Percentiles rank a stretch among this genome's conserved stretches.
phyloP scores from a whole-genome alignment of 2,113 vertebrate species.

The Tyrannus savana region DNA sequence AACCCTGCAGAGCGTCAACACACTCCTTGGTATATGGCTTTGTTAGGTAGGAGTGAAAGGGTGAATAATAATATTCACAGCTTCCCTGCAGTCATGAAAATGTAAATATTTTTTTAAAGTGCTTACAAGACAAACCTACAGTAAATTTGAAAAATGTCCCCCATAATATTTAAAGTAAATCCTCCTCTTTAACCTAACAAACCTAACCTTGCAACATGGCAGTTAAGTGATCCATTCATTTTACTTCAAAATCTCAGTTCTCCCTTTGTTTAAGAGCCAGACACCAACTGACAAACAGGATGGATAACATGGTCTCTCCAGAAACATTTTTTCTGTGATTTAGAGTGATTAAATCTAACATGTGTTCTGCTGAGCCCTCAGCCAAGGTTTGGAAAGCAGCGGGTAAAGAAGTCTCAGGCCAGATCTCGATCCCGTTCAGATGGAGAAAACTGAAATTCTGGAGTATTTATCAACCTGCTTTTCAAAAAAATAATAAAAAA shows the following conservation, averaged over 20 bases:
- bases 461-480: background rate
- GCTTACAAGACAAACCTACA: constrained; percentile 72
- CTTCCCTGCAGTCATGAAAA: constrained; percentile 53
- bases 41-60: constrained; percentile 8
- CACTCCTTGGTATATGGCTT: background rate
- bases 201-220: constrained; percentile 52
- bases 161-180: constrained; percentile 70
- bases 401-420: background rate
- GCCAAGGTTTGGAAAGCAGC: background rate
- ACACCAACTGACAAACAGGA: constrained; percentile 30
- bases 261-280: constrained; percentile 45
- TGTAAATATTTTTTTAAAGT: constrained; percentile 74
- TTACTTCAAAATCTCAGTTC: constrained; percentile 45
- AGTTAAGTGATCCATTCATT: constrained; percentile 71
- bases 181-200: constrained; percentile 67
- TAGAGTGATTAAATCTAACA: background rate
- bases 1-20: background rate
- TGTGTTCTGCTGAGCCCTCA: background rate
- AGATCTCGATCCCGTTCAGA: background rate
- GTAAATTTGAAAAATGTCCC: constrained; percentile 72
- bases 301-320: constrained; percentile 24
- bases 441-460: background rate
- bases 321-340: constrained; percentile 22
- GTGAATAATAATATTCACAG: constrained; percentile 48
- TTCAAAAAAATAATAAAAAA: background rate